Conservation (phyloP, 2,888 invertebrate genomes). For the Tetrapedia diversipes region DNA sequence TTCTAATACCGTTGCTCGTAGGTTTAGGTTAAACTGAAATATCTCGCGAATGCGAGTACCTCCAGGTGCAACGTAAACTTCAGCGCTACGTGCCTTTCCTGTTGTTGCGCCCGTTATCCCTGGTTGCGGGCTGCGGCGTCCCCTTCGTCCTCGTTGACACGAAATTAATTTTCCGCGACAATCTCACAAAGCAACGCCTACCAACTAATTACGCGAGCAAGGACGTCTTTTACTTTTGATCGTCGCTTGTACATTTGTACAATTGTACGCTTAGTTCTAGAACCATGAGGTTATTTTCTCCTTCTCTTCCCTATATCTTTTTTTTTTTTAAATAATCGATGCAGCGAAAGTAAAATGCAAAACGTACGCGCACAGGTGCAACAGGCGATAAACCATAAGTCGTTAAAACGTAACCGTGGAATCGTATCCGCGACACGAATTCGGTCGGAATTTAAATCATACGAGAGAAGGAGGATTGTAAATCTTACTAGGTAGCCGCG, state of each 20-base stretch:
- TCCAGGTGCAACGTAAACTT: not conserved
- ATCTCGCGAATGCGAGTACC: conserved; percentile 29
- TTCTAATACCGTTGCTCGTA: conserved; percentile 16
- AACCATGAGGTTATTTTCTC: too few relatives aligned
- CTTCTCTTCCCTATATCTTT: too few relatives aligned
- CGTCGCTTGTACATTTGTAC: too few relatives aligned
- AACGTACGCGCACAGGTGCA: conserved; percentile 32
- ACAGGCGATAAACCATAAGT: conserved; percentile 63
- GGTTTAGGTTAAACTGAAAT: conserved; percentile 43
- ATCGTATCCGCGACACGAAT: conserved; percentile 54
- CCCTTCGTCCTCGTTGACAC: conserved; percentile 6
- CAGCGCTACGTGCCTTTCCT: conserved; percentile 7
- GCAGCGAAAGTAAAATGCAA: not conserved
- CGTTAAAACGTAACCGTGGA: conserved; percentile 40
- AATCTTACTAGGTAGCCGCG: conserved; percentile 53
- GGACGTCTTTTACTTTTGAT: not conserved
- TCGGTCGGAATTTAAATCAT: conserved; percentile 60
- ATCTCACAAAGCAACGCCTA: conserved; percentile 22
- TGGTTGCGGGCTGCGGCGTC: conserved; percentile 9
- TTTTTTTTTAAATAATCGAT: not conserved
- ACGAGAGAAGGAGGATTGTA: conserved; percentile 49
- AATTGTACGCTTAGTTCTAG: too few relatives aligned
- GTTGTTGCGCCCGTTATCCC: conserved; percentile 1
- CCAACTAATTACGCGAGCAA: conserved; percentile 34
- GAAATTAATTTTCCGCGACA: conserved; percentile 51